Percentiles rank a stretch among this genome's conserved stretches.
Conservation (phyloP, 2,113 vertebrate genomes). For the Shinisaurus crocodilurus region DNA sequence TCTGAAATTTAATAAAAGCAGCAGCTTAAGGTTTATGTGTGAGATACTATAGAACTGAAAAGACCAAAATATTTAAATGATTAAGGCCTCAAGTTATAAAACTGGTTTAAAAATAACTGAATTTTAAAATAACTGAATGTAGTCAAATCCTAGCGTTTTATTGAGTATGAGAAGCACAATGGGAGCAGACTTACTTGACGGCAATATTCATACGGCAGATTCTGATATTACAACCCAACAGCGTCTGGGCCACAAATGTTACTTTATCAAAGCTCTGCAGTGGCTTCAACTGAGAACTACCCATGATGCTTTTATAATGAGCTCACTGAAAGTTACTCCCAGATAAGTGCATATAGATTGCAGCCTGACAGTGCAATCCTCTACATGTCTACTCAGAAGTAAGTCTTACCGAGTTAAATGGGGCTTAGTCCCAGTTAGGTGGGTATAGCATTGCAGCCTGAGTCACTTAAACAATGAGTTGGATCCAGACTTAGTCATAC, state of each 20-base stretch:
- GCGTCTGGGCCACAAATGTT: not conserved
- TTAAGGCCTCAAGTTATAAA: not conserved
- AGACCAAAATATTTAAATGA: not conserved
- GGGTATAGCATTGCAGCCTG: too few relatives aligned
- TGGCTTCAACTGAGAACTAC: not conserved
- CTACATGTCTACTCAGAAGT: too few relatives aligned
- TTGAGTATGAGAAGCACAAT: not conserved
- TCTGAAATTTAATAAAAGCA: not conserved
- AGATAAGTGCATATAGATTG: too few relatives aligned
- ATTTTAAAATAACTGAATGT: too few relatives aligned
- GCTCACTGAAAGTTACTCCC: too few relatives aligned
- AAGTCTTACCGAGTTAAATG: too few relatives aligned
- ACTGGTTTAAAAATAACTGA: not conserved
- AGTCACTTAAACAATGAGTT: not conserved
- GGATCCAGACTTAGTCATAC: not conserved
- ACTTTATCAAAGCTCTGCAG: not conserved
- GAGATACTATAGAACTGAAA: not conserved
- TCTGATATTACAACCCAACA: not conserved
- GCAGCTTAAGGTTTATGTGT: not conserved
- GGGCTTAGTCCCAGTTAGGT: too few relatives aligned
- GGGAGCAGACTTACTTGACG: not conserved
- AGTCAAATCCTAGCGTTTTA: not conserved
- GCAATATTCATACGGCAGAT: not conserved
- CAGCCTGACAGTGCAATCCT: too few relatives aligned
- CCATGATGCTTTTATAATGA: not conserved